Conservation (phyloP, 2,113 vertebrate species). For the Regulus satrapa region DNA sequence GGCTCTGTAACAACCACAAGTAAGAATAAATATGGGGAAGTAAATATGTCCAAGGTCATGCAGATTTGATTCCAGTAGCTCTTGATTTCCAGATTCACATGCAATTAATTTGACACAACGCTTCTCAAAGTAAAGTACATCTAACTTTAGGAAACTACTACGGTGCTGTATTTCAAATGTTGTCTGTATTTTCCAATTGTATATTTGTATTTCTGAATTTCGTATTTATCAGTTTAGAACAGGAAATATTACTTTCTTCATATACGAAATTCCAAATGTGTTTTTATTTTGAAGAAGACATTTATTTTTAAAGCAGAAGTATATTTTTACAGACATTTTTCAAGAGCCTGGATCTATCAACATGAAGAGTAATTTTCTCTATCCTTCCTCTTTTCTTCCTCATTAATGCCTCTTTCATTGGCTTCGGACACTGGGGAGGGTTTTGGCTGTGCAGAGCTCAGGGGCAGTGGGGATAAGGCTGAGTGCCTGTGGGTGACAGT, state of each 20-base stretch:
- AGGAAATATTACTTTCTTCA: background rate
- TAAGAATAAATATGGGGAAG: background rate
- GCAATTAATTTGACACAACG: background rate
- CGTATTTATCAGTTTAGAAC: background rate
- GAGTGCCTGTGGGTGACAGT: background rate
- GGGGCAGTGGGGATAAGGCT: background rate
- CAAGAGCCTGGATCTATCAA: background rate
- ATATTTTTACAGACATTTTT: background rate
- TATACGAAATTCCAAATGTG: background rate
- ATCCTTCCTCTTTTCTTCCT: background rate
- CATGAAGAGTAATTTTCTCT: background rate
- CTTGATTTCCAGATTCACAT: background rate
- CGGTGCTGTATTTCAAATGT: slow-evolving; percentile 3
- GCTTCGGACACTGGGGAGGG: background rate
- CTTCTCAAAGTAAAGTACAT: background rate
- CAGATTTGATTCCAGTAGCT: background rate
- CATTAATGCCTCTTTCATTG: background rate
- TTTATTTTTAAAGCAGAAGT: background rate
- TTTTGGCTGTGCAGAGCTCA: background rate
- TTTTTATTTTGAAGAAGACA: background rate
- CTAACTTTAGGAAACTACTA: slow-evolving; percentile 13
- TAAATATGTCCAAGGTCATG: background rate
- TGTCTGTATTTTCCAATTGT: background rate
- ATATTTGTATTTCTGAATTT: background rate
- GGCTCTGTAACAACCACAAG: background rate